Evolutionary conservation across 1,140 invertebrate genomes (phyloP).

Genomic region (Marisa cornuarietis): DNA sequence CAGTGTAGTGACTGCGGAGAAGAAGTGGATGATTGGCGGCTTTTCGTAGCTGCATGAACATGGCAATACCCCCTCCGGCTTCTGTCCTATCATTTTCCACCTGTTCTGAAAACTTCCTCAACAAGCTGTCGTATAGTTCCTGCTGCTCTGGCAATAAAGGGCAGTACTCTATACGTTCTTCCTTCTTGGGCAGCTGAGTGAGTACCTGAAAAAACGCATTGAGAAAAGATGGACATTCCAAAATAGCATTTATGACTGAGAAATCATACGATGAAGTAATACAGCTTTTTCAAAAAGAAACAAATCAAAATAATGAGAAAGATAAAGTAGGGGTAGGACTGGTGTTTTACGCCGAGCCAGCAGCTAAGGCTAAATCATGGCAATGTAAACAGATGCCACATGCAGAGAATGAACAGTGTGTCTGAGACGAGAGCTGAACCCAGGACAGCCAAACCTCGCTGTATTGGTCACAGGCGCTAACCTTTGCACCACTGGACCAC

Average conservation of each 20-base stretch:
- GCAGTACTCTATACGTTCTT: slow-evolving; percentile 74
- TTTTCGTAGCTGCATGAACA: slow-evolving; percentile 65
- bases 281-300: neutral
- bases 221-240: neutral
- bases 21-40: slow-evolving; percentile 71
- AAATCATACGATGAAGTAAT: neutral
- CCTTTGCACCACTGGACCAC: too few species aligned
- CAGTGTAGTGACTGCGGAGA: slow-evolving; percentile 81
- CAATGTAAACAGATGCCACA: too few species aligned
- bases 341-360: too few species aligned
- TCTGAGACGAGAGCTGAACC: too few species aligned
- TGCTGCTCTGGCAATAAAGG: slow-evolving; percentile 78
- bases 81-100: slow-evolving; percentile 26
- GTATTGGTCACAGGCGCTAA: too few species aligned
- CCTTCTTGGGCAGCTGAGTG: slow-evolving; percentile 77
- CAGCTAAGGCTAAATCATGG: too few species aligned
- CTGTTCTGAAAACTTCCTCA: slow-evolving; percentile 73
- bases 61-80: slow-evolving; percentile 42
- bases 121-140: slow-evolving; percentile 78
- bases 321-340: neutral
- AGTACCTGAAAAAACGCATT: slow-evolving; percentile 72
- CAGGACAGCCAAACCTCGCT: too few species aligned
- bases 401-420: too few species aligned
- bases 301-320: neutral
- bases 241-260: neutral